Evolutionary conservation across 1,140 invertebrate species (phyloP).

Genomic region (Lethocerus indicus): DNA sequence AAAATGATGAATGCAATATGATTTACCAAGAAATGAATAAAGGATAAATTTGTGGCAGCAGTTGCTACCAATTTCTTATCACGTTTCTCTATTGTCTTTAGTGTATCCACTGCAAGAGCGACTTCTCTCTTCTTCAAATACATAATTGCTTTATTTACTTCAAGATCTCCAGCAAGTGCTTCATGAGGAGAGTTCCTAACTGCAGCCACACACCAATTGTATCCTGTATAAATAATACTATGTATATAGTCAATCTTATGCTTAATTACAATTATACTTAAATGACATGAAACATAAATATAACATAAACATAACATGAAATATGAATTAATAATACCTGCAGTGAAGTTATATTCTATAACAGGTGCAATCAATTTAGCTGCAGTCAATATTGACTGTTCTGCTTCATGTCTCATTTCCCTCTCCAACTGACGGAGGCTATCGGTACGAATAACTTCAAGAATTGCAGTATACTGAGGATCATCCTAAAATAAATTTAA

Average conservation of each 20-base stretch:
- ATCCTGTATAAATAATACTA: slow-evolving; percentile 26
- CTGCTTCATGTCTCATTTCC: slow-evolving; percentile 55
- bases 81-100: slow-evolving; percentile 80
- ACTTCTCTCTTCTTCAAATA: slow-evolving; percentile 74
- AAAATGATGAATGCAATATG: neutral
- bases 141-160: slow-evolving; percentile 87
- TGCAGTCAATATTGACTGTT: slow-evolving; percentile 70
- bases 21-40: slow-evolving; percentile 70
- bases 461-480: too few relatives aligned
- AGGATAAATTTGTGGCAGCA: slow-evolving; percentile 80
- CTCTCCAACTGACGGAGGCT: slow-evolving; percentile 58
- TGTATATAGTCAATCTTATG: neutral
- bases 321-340: slow-evolving; percentile 43
- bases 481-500: slow-evolving; percentile 38
- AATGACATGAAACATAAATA: too few relatives aligned
- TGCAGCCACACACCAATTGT: slow-evolving; percentile 55
- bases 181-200: slow-evolving; percentile 65
- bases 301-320: too few relatives aligned
- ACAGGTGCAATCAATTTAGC: slow-evolving; percentile 84
- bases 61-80: slow-evolving; percentile 60
- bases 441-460: slow-evolving; percentile 66
- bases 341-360: slow-evolving; percentile 60
- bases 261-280: too few relatives aligned
- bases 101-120: slow-evolving; percentile 61
- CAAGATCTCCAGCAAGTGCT: slow-evolving; percentile 67